phyloP scores from a whole-genome alignment of 2,888 invertebrate species.

The Lymantria dispar region DNA sequence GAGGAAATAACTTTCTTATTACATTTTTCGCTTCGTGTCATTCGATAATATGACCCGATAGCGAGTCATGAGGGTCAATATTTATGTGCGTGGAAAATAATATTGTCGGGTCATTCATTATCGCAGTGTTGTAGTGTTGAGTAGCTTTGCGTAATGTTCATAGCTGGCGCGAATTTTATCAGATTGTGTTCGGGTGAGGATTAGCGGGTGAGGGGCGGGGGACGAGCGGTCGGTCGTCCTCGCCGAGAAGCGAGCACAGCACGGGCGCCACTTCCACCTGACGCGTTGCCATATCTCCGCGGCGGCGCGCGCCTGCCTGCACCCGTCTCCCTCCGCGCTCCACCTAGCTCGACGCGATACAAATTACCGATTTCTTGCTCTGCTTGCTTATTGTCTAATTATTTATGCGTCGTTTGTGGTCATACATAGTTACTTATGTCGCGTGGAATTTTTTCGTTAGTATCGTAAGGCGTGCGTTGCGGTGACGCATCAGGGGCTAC shows the following conservation, averaged over 20 bases:
- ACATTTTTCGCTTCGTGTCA: conserved; percentile 62
- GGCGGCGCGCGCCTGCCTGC: conserved; percentile 71
- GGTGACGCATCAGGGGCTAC: conserved; percentile 67
- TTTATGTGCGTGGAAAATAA: conserved; percentile 61
- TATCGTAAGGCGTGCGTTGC: conserved; percentile 51
- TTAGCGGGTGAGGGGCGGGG: conserved; percentile 66
- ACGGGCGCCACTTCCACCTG: conserved; percentile 79
- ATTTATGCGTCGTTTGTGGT: conserved; percentile 76
- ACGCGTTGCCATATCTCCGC: conserved; percentile 79
- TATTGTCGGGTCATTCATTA: conserved; percentile 74
- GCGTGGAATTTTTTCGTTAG: conserved; percentile 64
- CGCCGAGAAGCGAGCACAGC: conserved; percentile 59
- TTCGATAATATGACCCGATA: conserved; percentile 59
- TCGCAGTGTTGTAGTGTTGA: conserved; percentile 69
- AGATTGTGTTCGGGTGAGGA: conserved; percentile 79
- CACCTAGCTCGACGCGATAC: conserved; percentile 76
- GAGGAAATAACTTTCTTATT: conserved; percentile 81
- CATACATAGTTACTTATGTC: conserved; percentile 57
- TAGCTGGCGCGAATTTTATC: conserved; percentile 82
- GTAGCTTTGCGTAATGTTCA: conserved; percentile 79
- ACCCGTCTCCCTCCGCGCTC: conserved; percentile 70
- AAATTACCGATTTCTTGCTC: conserved; percentile 80
- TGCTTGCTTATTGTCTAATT: conserved; percentile 80
- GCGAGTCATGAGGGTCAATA: conserved; percentile 50
- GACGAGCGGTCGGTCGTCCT: conserved; percentile 63